Percentiles rank a stretch among this genome's conserved stretches.
Conservation (phyloP, 2,797 vertebrate genomes). For the Zalophus californianus region DNA sequence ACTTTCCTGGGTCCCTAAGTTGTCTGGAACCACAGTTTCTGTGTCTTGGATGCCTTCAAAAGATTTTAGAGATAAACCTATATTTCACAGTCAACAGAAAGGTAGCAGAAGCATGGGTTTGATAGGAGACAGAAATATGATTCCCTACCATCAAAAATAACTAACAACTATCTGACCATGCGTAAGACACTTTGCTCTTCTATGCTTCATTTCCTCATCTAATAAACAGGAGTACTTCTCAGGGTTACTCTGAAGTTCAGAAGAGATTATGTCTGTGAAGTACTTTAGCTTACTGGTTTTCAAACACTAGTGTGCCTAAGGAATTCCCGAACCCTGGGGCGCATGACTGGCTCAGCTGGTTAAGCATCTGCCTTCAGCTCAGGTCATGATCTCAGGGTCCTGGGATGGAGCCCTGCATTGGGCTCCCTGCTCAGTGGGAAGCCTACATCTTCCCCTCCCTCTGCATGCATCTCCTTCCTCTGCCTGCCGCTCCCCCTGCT, state of each 20-base stretch:
- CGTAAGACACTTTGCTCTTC: background rate
- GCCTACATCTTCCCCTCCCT: too few relatives aligned
- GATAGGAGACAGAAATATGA: background rate
- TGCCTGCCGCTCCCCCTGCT: too few relatives aligned
- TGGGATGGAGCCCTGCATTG: too few relatives aligned
- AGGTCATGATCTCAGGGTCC: too few relatives aligned
- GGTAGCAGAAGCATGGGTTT: background rate
- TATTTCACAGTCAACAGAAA: background rate
- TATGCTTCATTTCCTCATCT: background rate
- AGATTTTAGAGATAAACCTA: constrained; percentile 28
- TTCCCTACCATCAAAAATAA: background rate
- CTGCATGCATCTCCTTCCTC: too few relatives aligned
- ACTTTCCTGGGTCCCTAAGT: background rate
- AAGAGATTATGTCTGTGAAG: background rate
- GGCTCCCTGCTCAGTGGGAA: too few relatives aligned
- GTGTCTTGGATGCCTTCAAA: background rate
- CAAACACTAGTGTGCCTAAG: background rate
- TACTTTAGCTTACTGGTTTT: background rate
- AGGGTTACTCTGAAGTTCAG: background rate
- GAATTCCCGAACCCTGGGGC: background rate
- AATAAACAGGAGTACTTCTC: background rate
- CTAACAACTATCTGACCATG: background rate
- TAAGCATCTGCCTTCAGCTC: too few relatives aligned
- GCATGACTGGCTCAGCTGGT: too few relatives aligned
- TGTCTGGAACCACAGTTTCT: background rate